Base-by-base conservation (phyloP, 2,113 vertebrate genomes). In the Patagioenas fasciata region DNA sequence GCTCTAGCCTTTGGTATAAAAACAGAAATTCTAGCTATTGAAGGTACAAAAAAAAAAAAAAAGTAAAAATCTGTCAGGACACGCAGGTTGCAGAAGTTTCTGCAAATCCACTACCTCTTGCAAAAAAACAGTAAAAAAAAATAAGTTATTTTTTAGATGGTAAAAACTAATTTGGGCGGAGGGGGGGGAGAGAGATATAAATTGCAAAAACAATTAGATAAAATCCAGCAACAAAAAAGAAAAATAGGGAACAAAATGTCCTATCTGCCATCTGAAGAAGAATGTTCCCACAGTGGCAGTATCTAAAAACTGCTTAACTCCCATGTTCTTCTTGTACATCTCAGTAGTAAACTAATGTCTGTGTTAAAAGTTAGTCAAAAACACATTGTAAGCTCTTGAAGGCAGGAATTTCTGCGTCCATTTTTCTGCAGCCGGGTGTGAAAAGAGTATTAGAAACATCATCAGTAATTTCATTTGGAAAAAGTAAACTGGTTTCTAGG, bases 281-380 rank as follows among this genome's bases (percentile, higher is more conserved):
- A 61, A 73, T 66, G 19, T 21, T 75, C 75, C 67, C 23, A 38
- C 10, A 15, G 13, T 29, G 18, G 14, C 42, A n/a, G 31, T 32
- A 17, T 51, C 57, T 44, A 66, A 61, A 13, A 61, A 23, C 6
- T 65, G 51, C 28, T 64, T 42, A 36, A 50, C 16, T 61, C 26
- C 31, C 18, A 8, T 13, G 11, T 70, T 75, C 12, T n/a, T 83
- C 19, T 31, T 65, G n/a, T 78, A 24, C 25, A 9, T 54, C 65
- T 79, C 0, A 0, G 31, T 44, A 31, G 24, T 48, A 31, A 72
- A 40, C 1, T 16, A 31, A 18, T n/a, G 8, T 60, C 26, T 20
- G 78, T 21, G 57, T 79, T 57, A 50, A 15, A 95, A 72, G 38
- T 61, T 24, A 34, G 32, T 85, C 20, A 56, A 67, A 53, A 18